Percentiles rank a stretch among this genome's conserved stretches.
Conservation (phyloP, 2,113 vertebrate genomes). For the Dicrurus megarhynchus region DNA sequence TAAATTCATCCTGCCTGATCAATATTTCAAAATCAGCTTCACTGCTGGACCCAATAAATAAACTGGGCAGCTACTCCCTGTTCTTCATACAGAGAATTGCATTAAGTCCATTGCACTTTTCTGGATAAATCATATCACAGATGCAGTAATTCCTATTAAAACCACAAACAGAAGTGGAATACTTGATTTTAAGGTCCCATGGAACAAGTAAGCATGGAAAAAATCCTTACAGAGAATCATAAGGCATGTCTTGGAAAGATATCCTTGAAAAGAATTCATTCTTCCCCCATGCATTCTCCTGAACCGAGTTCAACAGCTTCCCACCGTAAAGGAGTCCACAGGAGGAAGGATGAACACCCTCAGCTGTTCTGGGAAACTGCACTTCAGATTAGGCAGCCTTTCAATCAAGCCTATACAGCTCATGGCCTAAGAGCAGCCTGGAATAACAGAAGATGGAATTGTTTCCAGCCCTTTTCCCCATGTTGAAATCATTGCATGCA, state of each 20-base stretch:
- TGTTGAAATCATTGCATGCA: neutral
- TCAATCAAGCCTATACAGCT: neutral
- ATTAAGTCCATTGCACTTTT: neutral
- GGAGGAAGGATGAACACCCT: neutral
- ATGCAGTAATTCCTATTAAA: neutral
- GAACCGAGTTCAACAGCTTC: neutral
- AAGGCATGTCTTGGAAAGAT: neutral
- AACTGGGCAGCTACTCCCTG: neutral
- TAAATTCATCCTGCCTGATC: neutral
- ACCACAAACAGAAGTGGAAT: neutral
- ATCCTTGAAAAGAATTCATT: neutral
- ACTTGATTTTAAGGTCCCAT: neutral
- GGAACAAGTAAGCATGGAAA: neutral
- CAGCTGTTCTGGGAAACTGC: neutral
- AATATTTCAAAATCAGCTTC: neutral
- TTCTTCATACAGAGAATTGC: neutral
- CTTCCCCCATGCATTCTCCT: neutral
- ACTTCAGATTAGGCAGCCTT: neutral
- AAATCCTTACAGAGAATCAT: neutral
- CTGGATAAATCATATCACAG: neutral
- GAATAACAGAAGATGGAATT: neutral
- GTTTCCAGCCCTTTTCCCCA: slow-evolving; percentile 16
- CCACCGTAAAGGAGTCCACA: neutral
- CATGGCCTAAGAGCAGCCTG: neutral
- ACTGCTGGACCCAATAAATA: neutral